phyloP scores from a whole-genome alignment of 2,113 vertebrate genomes.

The Hippoglossus stenolepis region DNA sequence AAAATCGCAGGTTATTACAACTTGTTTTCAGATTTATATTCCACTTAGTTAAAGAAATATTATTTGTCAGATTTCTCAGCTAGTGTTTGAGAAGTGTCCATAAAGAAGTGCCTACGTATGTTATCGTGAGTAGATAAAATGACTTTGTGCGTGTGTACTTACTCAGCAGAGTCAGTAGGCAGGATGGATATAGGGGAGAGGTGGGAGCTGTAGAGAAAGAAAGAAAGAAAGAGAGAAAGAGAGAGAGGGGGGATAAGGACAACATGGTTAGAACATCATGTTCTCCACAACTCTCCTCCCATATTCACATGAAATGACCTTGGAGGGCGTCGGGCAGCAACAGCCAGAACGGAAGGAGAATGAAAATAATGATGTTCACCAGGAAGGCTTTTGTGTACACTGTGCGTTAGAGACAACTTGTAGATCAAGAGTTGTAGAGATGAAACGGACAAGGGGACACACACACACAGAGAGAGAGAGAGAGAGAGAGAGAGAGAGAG shows the following conservation, averaged over 20 bases:
- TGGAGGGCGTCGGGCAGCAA: not conserved
- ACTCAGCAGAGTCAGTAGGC: constrained; percentile 93
- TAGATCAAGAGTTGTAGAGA: not conserved
- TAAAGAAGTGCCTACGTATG: not conserved
- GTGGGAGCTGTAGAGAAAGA: constrained; percentile 86
- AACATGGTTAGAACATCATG: constrained; percentile 63
- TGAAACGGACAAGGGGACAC: not conserved
- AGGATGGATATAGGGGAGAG: constrained; percentile 91
- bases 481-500: no score
- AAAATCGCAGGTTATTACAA: not conserved
- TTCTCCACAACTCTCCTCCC: constrained; percentile 17
- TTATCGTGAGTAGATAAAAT: not conserved
- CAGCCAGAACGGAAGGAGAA: constrained; percentile 36
- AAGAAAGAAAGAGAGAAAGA: constrained; percentile 75
- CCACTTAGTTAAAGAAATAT: not conserved
- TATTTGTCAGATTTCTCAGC: not conserved
- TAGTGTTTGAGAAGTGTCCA: no score
- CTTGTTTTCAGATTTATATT: not conserved
- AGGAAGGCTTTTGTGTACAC: not conserved
- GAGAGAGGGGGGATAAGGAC: constrained; percentile 51
- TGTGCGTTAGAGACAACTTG: not conserved
- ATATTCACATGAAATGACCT: constrained; percentile 36
- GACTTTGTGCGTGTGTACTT: constrained; percentile 77
- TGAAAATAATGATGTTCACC: not conserved
- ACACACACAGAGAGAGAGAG: no score